phyloP scores from a whole-genome alignment of 2,113 vertebrate genomes.

The Ophthalmolycus amberensis region DNA sequence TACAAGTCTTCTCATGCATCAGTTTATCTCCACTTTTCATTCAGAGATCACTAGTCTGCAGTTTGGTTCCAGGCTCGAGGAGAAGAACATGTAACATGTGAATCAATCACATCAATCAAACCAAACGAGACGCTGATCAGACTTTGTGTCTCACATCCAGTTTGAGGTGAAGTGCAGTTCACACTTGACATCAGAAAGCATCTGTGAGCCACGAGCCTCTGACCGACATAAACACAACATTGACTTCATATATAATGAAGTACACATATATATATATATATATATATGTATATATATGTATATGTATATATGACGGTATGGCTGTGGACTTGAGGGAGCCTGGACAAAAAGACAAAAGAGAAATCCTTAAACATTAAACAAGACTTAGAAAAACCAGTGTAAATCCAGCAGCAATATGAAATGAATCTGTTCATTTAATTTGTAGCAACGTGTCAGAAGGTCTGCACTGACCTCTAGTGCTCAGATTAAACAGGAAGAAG shows the following conservation, averaged over 20 bases:
- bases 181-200: too few relatives aligned
- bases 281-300: too few relatives aligned
- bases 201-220: too few relatives aligned
- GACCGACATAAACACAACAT: too few relatives aligned
- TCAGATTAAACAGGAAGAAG: not conserved
- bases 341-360: not conserved
- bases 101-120: too few relatives aligned
- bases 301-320: conserved; percentile 15
- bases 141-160: too few relatives aligned
- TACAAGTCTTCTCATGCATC: conserved; percentile 27
- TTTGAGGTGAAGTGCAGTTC: too few relatives aligned
- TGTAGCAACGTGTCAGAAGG: not conserved
- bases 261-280: too few relatives aligned
- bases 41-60: not conserved
- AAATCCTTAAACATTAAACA: not conserved
- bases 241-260: too few relatives aligned
- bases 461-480: conserved; percentile 16
- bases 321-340: not conserved
- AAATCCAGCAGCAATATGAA: conserved; percentile 35
- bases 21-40: not conserved
- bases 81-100: too few relatives aligned
- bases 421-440: not conserved
- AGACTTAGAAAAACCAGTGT: conserved; percentile 25
- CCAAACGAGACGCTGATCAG: too few relatives aligned
- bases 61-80: too few relatives aligned